These are phyloP conservation scores for Parotocinclus haroldoi DNA, from an alignment of 2,797 vertebrate genomes.

Conservation along the genomic window DNA sequence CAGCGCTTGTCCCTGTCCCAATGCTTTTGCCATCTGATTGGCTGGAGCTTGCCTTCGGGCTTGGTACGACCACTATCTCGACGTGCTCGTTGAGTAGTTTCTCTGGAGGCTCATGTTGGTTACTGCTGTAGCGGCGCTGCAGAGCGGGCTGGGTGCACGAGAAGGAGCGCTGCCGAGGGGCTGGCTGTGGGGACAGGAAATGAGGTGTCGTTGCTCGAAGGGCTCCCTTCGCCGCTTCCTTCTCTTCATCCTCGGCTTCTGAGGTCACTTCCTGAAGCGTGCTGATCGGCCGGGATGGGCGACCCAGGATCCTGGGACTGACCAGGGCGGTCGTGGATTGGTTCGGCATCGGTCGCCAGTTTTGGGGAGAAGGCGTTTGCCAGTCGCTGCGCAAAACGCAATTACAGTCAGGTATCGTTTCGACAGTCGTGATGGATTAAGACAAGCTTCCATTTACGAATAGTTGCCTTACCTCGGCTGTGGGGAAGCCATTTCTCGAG, in stretches of 20 bases:
- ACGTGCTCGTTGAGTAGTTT: constrained; percentile 60
- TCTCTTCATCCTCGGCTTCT: constrained; percentile 71
- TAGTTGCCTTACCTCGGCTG: constrained; percentile 59
- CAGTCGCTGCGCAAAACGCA: constrained; percentile 62
- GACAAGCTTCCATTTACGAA: not conserved
- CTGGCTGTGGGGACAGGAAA: constrained; percentile 71
- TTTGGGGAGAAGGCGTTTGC: constrained; percentile 67
- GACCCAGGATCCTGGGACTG: constrained; percentile 73
- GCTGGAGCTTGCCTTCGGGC: constrained; percentile 44
- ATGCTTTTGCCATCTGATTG: constrained; percentile 50
- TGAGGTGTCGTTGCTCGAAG: constrained; percentile 64
- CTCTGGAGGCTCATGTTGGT: constrained; percentile 66
- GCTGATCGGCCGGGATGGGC: constrained; percentile 73
- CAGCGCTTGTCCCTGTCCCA: too few relatives aligned
- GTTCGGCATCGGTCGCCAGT: constrained; percentile 70
- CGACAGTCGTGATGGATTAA: too few relatives aligned
- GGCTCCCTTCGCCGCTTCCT: constrained; percentile 62
- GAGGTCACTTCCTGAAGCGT: constrained; percentile 80
- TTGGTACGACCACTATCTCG: constrained; percentile 58
- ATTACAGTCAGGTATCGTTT: too few relatives aligned
- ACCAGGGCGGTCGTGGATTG: constrained; percentile 75
- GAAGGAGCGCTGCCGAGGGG: constrained; percentile 74
- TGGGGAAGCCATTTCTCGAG: constrained; percentile 63
- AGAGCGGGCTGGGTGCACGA: constrained; percentile 77
- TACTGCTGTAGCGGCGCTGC: constrained; percentile 66